A percentile compares a stretch with the other conserved stretches of the same genome.
Conservation (phyloP, 2,888 invertebrate genomes). For the Trimorus sp. region DNA sequence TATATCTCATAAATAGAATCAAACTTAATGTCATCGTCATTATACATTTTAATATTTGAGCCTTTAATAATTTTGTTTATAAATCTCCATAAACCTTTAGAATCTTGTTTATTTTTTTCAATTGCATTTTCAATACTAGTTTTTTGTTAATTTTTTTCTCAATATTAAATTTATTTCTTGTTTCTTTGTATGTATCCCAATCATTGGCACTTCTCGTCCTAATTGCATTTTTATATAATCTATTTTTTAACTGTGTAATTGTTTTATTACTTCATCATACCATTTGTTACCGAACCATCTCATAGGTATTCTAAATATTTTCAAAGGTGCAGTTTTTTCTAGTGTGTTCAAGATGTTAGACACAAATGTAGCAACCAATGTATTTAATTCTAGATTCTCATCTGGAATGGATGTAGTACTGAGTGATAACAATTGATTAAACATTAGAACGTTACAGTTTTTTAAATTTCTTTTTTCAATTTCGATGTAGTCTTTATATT, state of each 20-base stretch:
- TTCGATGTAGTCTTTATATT: background rate
- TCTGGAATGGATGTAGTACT: background rate
- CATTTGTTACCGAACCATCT: conserved; percentile 18
- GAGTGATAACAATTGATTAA: too few relatives aligned
- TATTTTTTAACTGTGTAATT: conserved; percentile 5
- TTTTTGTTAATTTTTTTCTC: conserved; percentile 6
- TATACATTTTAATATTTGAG: background rate
- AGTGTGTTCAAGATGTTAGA: background rate
- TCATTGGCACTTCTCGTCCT: background rate
- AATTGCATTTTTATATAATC: conserved; percentile 12
- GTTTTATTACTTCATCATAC: conserved; percentile 11
- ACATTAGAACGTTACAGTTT: background rate
- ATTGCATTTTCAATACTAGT: background rate
- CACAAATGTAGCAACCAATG: background rate
- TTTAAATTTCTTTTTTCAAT: background rate
- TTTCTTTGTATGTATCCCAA: conserved; percentile 3
- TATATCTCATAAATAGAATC: background rate
- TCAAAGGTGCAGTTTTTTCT: background rate
- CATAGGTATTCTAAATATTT: background rate
- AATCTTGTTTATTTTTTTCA: conserved; percentile 8
- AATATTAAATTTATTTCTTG: conserved; percentile 13
- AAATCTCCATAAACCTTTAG: conserved; percentile 20
- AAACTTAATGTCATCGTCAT: conserved; percentile 6
- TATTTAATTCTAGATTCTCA: background rate
- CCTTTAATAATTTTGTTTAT: conserved; percentile 10